Base-by-base conservation (phyloP, 2,113 vertebrate species). In the Penelope pileata region DNA sequence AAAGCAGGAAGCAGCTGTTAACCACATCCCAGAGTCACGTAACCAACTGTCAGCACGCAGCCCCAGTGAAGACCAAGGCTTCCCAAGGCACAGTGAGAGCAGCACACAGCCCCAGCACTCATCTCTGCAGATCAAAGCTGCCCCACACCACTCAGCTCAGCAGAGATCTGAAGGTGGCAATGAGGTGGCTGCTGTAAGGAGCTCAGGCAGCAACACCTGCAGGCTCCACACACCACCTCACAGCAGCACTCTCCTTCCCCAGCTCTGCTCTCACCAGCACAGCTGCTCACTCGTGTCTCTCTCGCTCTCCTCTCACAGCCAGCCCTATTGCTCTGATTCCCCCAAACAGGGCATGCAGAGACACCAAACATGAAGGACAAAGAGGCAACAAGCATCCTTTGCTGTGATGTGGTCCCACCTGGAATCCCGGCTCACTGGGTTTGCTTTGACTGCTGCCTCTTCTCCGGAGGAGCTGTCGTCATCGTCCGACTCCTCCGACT, bases 401-500 rank as follows among this genome's bases (percentile, higher is more conserved):
- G 17, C 45, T 51, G 1, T 4, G 36, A 26, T 78, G 92, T 91
- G 93, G 88, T 10, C 89, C 97, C 96, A 99, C 99, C 99, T 98
- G 97, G 99, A 98, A 90, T 99, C 99, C 15, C 98, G 96, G 94
- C 98, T 99, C 59, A 98, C 97, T 1, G 99, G 98, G 92, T 99
- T 99, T 11, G 98, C 98, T 97, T 99, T 99, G 64, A 98, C 96
- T 1, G 99, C 96, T 4, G 98, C 98, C 95, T 98, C 99, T 67
- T 99, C 99, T 24, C 99, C 99, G 0, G 99, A 99, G 67, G 99
- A 99, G 92, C 99, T 99, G 97, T 99, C 99, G 1, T 99, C 99
- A 17, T 99, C 99, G 1, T 99, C 99, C 0, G 99, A 99, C 92
- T 99, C 99, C 62, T 99, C 99, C 0, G 99, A 99, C 97, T 99